Conservation (phyloP, 2,797 vertebrate species). For the Parambassis ranga region DNA sequence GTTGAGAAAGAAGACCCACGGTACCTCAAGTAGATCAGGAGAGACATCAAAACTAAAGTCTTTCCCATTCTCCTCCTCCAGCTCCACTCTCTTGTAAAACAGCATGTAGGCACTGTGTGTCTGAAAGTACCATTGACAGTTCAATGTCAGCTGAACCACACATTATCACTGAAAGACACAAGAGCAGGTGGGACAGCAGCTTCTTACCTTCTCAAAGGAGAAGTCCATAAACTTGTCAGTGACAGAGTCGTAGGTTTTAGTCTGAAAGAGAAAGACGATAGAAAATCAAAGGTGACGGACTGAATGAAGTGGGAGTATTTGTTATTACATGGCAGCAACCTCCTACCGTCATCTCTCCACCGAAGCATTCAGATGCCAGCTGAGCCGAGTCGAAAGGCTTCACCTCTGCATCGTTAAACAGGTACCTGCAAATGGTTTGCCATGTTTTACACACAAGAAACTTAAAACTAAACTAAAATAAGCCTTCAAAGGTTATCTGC, state of each 20-base stretch:
- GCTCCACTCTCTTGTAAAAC: conserved; percentile 97
- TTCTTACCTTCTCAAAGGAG: conserved; percentile 96
- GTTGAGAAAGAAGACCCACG: rapidly evolving
- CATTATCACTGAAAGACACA: too few relatives aligned
- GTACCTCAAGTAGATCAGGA: conserved; percentile 87
- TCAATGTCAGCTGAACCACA: not conserved
- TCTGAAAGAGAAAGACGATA: conserved; percentile 78
- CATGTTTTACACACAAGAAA: not conserved
- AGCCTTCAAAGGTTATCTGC: too few relatives aligned
- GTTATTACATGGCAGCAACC: rapidly evolving
- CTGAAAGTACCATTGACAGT: conserved; percentile 60
- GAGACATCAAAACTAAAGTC: conserved; percentile 97
- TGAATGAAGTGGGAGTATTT: rapidly evolving
- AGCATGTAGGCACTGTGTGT: conserved; percentile 99
- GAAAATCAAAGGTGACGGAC: not conserved
- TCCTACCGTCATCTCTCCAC: conserved; percentile 96
- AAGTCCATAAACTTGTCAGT: conserved; percentile 99
- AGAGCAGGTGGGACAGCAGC: rapidly evolving
- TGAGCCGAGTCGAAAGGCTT: conserved; percentile 98
- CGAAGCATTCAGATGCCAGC: conserved; percentile 96
- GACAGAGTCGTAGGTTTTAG: conserved; percentile 98
- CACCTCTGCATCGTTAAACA: conserved; percentile 98
- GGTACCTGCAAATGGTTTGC: conserved; percentile 92
- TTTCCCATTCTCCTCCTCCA: conserved; percentile 93
- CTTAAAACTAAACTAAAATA: too few relatives aligned